These are phyloP conservation scores for Mellivora capensis DNA, from an alignment of 2,113 vertebrate genomes.

Conservation along the genomic window DNA sequence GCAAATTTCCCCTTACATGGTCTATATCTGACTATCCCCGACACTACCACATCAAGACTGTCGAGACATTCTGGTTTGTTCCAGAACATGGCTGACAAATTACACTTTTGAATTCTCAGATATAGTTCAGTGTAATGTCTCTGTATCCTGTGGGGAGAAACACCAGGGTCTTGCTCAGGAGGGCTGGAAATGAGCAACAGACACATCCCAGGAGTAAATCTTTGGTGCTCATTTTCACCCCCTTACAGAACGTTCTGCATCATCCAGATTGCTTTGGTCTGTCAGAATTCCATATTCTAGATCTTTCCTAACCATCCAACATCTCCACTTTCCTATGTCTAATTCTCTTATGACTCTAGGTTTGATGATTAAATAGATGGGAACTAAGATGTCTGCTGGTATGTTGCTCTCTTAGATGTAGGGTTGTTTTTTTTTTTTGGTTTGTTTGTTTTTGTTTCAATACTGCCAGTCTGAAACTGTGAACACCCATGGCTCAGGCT, in stretches of 20 bases:
- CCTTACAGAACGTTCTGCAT: neutral
- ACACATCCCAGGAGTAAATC: neutral
- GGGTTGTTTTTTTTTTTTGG: too few species aligned
- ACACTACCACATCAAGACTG: neutral
- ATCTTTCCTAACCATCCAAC: neutral
- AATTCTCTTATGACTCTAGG: neutral
- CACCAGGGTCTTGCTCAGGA: neutral
- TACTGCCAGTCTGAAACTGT: neutral
- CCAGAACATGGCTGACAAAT: neutral
- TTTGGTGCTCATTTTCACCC: neutral
- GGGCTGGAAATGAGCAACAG: neutral
- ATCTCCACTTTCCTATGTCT: neutral
- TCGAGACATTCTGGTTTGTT: neutral
- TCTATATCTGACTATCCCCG: neutral
- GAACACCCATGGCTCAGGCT: rapidly evolving
- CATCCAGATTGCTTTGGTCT: neutral
- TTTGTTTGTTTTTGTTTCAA: neutral
- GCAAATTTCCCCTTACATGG: neutral
- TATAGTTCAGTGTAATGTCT: neutral
- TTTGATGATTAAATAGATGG: neutral
- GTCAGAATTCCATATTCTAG: neutral
- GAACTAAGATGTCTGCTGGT: neutral
- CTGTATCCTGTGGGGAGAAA: neutral
- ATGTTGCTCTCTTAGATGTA: neutral
- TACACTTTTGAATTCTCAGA: neutral